Conservation (phyloP, 2,113 vertebrate genomes). For the Tauraco erythrolophus region DNA sequence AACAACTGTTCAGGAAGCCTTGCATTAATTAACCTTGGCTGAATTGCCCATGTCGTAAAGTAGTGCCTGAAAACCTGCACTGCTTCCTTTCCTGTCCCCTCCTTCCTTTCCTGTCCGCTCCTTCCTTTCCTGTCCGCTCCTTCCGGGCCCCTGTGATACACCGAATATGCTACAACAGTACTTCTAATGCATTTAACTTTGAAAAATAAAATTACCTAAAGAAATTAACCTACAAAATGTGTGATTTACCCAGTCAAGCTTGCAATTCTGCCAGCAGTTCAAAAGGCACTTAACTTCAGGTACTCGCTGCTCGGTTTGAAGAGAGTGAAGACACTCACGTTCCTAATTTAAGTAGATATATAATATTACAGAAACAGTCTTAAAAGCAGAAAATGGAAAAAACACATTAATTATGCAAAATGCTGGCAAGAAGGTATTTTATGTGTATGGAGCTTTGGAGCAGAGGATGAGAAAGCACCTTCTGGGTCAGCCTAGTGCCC, state of each 20-base stretch:
- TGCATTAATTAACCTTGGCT: neutral
- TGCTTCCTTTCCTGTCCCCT: too few species aligned
- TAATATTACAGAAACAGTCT: neutral
- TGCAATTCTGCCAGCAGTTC: neutral
- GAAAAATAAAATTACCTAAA: neutral
- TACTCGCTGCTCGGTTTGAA: neutral
- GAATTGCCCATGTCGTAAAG: neutral
- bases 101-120: neutral
- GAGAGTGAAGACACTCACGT: neutral
- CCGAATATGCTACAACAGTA: neutral
- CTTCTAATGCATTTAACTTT: neutral
- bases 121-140: neutral
- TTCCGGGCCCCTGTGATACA: accelerated
- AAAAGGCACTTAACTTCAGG: neutral
- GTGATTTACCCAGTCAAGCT: neutral
- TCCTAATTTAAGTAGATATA: neutral
- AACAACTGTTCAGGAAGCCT: neutral
- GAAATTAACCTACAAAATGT: neutral
- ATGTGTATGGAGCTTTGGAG: neutral
- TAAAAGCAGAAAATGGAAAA: neutral
- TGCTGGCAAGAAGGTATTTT: neutral
- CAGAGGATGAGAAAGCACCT: neutral
- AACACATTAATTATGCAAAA: neutral
- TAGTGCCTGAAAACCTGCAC: neutral
- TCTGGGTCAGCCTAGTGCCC: neutral